phyloP scores from a whole-genome alignment of 2,888 invertebrate species.

The Tridacna crocea region DNA sequence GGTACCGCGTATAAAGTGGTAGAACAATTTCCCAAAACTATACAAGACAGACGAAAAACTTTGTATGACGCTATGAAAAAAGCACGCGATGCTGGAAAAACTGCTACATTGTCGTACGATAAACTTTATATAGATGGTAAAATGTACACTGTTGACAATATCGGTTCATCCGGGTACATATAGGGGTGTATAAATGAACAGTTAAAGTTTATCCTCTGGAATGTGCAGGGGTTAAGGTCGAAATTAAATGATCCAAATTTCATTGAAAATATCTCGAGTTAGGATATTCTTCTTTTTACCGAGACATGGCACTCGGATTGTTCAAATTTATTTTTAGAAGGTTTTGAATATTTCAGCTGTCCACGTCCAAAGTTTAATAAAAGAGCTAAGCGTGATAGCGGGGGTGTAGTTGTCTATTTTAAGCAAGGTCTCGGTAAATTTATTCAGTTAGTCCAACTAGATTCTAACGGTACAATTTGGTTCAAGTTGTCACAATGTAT shows the following conservation, averaged over 20 bases:
- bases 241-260: background rate
- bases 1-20: background rate
- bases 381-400: background rate
- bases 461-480: background rate
- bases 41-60: background rate
- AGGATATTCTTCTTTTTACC: background rate
- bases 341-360: background rate
- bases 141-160: background rate
- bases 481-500: background rate
- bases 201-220: background rate
- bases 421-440: background rate
- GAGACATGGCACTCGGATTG: background rate
- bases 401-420: background rate
- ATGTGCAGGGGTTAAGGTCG: conserved; percentile 4
- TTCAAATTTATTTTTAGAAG: background rate
- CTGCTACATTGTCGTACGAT: background rate
- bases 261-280: background rate
- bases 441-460: background rate
- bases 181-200: background rate
- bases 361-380: background rate
- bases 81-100: conserved; percentile 25
- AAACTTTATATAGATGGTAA: conserved; percentile 3
- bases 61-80: background rate
- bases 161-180: background rate
- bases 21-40: background rate